Conservation (phyloP, 2,797 vertebrate species). For the Mareca penelope region DNA sequence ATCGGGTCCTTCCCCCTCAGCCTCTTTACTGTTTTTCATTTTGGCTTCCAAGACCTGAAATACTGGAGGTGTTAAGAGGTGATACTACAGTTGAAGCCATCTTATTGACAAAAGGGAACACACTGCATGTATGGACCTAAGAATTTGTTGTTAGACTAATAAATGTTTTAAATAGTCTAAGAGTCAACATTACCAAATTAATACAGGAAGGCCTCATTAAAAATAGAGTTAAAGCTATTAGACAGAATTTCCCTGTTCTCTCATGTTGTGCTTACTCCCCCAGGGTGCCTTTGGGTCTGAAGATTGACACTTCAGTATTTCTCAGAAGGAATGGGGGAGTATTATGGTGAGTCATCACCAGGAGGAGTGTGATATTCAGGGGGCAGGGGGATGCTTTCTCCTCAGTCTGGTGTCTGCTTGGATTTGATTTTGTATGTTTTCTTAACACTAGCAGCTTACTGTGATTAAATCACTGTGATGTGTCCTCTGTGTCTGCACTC, state of each 20-base stretch:
- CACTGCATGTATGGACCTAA: background rate
- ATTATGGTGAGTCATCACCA: background rate
- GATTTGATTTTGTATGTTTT: conserved; percentile 28
- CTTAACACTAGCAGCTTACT: background rate
- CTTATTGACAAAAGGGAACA: background rate
- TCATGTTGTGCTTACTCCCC: background rate
- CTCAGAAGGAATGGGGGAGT: background rate
- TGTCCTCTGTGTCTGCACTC: background rate
- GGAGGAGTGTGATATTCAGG: background rate
- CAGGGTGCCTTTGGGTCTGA: background rate
- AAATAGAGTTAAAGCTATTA: background rate
- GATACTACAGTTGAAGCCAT: background rate
- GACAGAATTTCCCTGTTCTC: background rate
- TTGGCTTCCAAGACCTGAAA: conserved; percentile 82
- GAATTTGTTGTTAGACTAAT: background rate
- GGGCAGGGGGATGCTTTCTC: background rate
- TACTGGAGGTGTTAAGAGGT: background rate
- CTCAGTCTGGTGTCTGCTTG: conserved; percentile 11
- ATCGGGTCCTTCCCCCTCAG: conserved; percentile 79
- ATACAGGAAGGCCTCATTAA: background rate
- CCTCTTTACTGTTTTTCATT: conserved; percentile 86
- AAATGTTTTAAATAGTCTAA: background rate
- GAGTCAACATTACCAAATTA: background rate
- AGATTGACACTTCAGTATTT: background rate
- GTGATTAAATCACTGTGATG: background rate